Conservation (phyloP, 2,113 vertebrate genomes). For the Pollimyrus isidori region DNA sequence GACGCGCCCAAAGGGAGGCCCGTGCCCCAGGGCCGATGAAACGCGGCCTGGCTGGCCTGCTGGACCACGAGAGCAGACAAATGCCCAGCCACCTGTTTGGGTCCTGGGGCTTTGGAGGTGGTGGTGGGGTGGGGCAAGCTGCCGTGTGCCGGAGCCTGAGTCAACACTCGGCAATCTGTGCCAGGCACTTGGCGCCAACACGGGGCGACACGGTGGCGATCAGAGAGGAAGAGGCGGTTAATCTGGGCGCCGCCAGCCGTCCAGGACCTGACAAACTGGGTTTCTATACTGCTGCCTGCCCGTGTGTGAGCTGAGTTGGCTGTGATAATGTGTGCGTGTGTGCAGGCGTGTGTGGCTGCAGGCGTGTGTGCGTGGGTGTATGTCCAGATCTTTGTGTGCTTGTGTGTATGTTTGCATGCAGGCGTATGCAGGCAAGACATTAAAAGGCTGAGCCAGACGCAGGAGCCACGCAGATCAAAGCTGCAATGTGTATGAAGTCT, state of each 20-base stretch:
- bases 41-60: conserved; percentile 33
- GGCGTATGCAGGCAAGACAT: background rate
- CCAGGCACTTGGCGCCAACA: conserved; percentile 30
- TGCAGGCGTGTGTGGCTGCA: background rate
- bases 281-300: background rate
- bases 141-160: conserved; percentile 22
- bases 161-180: conserved; percentile 35
- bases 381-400: background rate
- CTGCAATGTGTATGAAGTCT: conserved; percentile 58
- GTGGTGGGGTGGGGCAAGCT: conserved; percentile 12
- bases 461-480: conserved; percentile 31
- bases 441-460: background rate
- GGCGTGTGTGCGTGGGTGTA: background rate
- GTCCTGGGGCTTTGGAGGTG: conserved; percentile 31
- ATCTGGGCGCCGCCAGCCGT: conserved; percentile 54
- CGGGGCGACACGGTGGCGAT: conserved; percentile 26
- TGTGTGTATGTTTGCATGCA: background rate
- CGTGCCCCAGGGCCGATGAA: conserved; percentile 6
- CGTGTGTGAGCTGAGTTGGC: background rate
- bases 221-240: conserved; percentile 47
- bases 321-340: background rate
- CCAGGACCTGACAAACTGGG: background rate
- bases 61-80: conserved; percentile 41
- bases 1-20: background rate
- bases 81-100: conserved; percentile 58